Percentiles rank a stretch among this genome's conserved stretches.
phyloP scores from a whole-genome alignment of 2,113 vertebrate genomes.

The Chloropsis cyanopogon region DNA sequence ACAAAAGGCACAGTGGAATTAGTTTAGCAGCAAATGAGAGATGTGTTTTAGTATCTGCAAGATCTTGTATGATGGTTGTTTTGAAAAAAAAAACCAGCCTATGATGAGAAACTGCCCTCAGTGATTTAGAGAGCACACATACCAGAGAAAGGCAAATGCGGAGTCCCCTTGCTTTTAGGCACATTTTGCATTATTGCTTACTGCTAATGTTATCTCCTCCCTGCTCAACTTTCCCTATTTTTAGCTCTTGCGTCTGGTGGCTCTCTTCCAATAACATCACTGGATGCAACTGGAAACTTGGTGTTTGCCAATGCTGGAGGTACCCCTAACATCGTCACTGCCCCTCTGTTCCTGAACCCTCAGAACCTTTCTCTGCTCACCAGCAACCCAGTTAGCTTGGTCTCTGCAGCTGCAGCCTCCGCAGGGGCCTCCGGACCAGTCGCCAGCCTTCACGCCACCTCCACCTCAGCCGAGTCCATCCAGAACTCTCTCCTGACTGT shows the following conservation, averaged over 20 bases:
- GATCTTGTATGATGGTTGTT: background rate
- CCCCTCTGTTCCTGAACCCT: constrained; percentile 95
- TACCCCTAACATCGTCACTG: constrained; percentile 91
- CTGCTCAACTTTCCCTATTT: background rate
- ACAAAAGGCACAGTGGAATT: background rate
- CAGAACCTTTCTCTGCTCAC: constrained; percentile 98
- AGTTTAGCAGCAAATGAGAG: background rate
- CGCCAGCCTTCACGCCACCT: constrained; percentile 87
- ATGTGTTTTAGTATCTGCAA: background rate
- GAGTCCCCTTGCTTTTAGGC: background rate
- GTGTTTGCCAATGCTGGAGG: constrained; percentile 90
- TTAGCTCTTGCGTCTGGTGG: constrained; percentile 93
- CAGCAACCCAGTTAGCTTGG: constrained; percentile 97
- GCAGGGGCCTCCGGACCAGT: constrained; percentile 80
- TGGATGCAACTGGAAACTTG: constrained; percentile 92
- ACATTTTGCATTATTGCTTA: background rate
- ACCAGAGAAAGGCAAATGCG: background rate
- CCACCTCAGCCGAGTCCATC: constrained; percentile 81
- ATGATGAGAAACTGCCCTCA: accelerated
- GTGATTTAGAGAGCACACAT: background rate
- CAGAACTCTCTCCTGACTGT: constrained; percentile 85
- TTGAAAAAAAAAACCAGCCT: background rate
- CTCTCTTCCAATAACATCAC: constrained; percentile 93
- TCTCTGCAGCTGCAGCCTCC: constrained; percentile 84
- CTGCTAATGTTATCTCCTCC: constrained; percentile 19